These are phyloP conservation scores for Ammodramus savannarum DNA, from an alignment of 2,113 vertebrate species.

Conservation along the genomic window DNA sequence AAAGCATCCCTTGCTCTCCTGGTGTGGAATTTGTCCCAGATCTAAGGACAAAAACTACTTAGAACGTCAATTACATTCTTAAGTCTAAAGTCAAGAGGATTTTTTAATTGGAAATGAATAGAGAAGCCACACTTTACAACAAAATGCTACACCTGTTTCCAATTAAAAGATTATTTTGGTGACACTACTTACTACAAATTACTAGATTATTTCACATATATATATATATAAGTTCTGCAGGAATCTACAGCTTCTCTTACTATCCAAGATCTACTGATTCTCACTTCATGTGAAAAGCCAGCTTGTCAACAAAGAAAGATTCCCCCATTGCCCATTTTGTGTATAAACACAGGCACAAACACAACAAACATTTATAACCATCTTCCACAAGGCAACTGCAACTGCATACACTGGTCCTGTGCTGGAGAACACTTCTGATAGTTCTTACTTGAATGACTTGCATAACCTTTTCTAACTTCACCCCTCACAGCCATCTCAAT, in stretches of 20 bases:
- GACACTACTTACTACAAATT: background rate
- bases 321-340: background rate
- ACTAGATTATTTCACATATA: background rate
- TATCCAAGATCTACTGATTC: background rate
- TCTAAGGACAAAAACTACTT: background rate
- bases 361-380: background rate
- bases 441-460: background rate
- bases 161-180: conserved; percentile 11
- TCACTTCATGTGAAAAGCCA: background rate
- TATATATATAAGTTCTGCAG: background rate
- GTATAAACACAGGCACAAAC: background rate
- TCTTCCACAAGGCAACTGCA: background rate
- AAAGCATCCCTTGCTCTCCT: background rate
- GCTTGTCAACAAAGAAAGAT: background rate
- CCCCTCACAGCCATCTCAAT: background rate
- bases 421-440: background rate
- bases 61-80: conserved; percentile 17
- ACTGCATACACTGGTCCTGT: background rate
- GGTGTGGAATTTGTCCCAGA: background rate
- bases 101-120: conserved; percentile 15
- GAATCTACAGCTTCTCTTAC: background rate
- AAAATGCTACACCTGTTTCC: conserved; percentile 6
- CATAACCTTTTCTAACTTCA: background rate
- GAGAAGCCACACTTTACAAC: background rate
- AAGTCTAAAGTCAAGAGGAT: conserved; percentile 46